Conservation (phyloP, 2,113 vertebrate genomes). For the Eubucco bourcierii region DNA sequence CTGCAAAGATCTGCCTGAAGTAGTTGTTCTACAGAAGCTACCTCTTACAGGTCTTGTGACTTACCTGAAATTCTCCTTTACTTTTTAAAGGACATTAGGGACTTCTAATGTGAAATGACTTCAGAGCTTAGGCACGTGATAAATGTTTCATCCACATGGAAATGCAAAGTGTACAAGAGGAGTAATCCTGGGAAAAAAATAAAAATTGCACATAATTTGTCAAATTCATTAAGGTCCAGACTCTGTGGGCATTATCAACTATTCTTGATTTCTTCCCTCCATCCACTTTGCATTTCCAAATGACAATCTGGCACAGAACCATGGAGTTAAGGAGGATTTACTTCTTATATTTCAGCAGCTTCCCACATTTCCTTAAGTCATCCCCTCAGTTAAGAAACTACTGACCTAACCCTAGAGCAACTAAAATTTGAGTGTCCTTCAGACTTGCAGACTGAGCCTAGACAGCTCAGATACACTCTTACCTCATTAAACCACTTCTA, state of each 20-base stretch:
- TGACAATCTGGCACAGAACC: not conserved
- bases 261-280: not conserved
- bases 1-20: not conserved
- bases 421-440: not conserved
- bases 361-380: not conserved
- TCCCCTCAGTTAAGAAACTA: not conserved
- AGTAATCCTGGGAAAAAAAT: not conserved
- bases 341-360: not conserved
- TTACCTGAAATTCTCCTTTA: not conserved
- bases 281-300: not conserved
- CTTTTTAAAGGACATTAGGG: not conserved
- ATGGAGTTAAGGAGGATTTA: not conserved
- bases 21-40: not conserved
- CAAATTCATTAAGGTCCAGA: not conserved
- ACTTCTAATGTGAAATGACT: not conserved
- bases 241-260: fast-evolving
- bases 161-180: not conserved
- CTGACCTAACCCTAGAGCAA: not conserved
- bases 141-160: not conserved
- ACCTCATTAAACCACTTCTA: not conserved
- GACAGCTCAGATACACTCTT: not conserved
- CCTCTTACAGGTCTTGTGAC: not conserved
- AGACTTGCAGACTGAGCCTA: not conserved
- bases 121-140: not conserved
- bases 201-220: not conserved